Base-by-base conservation (phyloP, 2,888 invertebrate species). In the Amphipyra tragopoginis region DNA sequence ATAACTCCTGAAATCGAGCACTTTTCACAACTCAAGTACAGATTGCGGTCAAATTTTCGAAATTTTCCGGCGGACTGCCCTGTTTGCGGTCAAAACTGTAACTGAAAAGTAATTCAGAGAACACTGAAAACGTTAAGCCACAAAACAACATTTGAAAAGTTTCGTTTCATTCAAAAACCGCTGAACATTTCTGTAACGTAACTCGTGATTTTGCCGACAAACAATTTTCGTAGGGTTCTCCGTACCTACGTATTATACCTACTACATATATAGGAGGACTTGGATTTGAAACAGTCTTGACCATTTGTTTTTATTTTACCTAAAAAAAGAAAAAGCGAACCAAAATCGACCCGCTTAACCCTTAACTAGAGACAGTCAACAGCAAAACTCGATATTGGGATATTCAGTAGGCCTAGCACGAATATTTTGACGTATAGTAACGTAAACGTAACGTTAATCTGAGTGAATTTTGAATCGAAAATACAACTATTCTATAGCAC, bases 71-170 rank as follows among this genome's bases (percentile, higher is more conserved):
- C 29, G 34, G 43, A 49, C 77, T 63, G 72, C 57, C 75, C 77
- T 65, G 79, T 82, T 77, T 82, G 88, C 68, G 87, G 87, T 84
- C 60, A 60, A 64, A 75, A 83, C 82, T 81, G 80, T 79, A 82
- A 85, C 82, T 83, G 86, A 82, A 87, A 87, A 86, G 88, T 86
- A 85, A 86, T 86, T 83, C 84, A 63, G 82, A 78, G 83, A 84
- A 79, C 77, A 85, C 78, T 77, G 83, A 81, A 85, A 83, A 86
- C 77, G 78, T 77, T 75, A 78, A 81, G 79, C 88, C 87, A 70
- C 88, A 86, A 82, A 84, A 87, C 86, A 86, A 82, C 83, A 79
- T 86, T 86, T 80, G 83, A 85, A 86, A 88, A 88, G 84, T 87
- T 88, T 73, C 76, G 64, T 77, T 81, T 79, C 77, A 75, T 82